These are phyloP conservation scores for Zaprionus gabonicus DNA, from an alignment of 1,140 invertebrate genomes.

Conservation along the genomic window DNA sequence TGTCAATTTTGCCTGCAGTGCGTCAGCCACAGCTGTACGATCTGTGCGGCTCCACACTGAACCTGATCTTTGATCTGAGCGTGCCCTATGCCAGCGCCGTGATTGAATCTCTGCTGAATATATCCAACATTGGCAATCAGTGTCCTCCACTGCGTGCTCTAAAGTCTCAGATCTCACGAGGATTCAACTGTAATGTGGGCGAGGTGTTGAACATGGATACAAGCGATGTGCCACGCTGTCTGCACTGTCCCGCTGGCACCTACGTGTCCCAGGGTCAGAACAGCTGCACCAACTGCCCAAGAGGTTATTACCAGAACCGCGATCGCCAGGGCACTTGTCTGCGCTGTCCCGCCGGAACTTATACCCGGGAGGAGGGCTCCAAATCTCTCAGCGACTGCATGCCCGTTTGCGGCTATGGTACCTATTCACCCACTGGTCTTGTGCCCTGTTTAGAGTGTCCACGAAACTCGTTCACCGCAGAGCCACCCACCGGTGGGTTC, in stretches of 20 bases:
- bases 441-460: conserved; percentile 98
- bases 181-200: conserved; percentile 96
- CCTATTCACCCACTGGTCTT: conserved; percentile 96
- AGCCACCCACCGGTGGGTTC: conserved; percentile 95
- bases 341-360: conserved; percentile 95
- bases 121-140: conserved; percentile 94
- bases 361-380: conserved; percentile 95
- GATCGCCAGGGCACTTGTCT: conserved; percentile 94
- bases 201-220: conserved; percentile 97
- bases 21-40: conserved; percentile 96
- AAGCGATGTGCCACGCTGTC: conserved; percentile 95
- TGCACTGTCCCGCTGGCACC: conserved; percentile 97
- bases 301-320: conserved; percentile 96
- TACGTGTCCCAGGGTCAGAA: conserved; percentile 95
- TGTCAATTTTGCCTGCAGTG: conserved; percentile 94
- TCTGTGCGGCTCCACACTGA: conserved; percentile 96
- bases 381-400: conserved; percentile 93
- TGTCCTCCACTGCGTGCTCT: conserved; percentile 95
- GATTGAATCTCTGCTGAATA: conserved; percentile 94
- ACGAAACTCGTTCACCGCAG: conserved; percentile 94
- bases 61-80: conserved; percentile 96
- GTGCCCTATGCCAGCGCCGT: conserved; percentile 96
- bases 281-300: conserved; percentile 93
- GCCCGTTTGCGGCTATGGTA: conserved; percentile 97
- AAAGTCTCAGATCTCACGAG: conserved; percentile 92